Base-by-base conservation (phyloP, 2,888 invertebrate species). In the Junonia oenone region DNA sequence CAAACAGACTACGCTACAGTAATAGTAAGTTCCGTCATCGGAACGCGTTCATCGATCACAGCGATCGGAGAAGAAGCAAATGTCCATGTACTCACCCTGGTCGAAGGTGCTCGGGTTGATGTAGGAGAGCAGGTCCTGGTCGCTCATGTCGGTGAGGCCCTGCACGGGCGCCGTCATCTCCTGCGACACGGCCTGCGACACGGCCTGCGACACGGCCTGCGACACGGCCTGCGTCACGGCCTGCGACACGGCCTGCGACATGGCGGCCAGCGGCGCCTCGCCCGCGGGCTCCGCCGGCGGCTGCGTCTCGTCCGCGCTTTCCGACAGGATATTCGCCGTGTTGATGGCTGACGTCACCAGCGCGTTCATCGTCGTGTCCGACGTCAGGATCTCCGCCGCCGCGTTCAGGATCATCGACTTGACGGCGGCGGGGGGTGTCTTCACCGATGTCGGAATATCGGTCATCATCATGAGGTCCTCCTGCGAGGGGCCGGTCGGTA, bases 41-140 rank as follows among this genome's bases (percentile, higher is more conserved):
- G 6, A 8, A 6, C 14, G 19, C 13, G n/a, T n/a, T 43, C 27
- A 38, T 9, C 6, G 14, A 1, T 1, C 6, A 33, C 31, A 49
- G 2, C 55, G 53, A 19, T 52, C 62, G 55, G 62, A 17, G 29
- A 50, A 71, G 63, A 73, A 80, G 65, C 75, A 78, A 43, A 72
- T 63, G 58, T 79, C 78, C 75, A 80, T 73, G 49, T 55, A 88
- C 92, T 90, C 91, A 94, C 94, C 93, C 91, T 94, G 95, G 85
- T 96, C 97, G 81, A 97, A 97, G 80, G 96, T 95, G 91, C 94
- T 95, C 49, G 97, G 95, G 90, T 97, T 96, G 67, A 97, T 97
- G 84, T 96, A 96, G 78, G 95, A 96, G 67, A 97, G 92, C 67
- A 97, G 91, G 85, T 97, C 97, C 81, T 95, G 95, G 80, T 97